phyloP scores from a whole-genome alignment of 92 coral and sea anemone species.

The Palythoa heliodiscus region DNA sequence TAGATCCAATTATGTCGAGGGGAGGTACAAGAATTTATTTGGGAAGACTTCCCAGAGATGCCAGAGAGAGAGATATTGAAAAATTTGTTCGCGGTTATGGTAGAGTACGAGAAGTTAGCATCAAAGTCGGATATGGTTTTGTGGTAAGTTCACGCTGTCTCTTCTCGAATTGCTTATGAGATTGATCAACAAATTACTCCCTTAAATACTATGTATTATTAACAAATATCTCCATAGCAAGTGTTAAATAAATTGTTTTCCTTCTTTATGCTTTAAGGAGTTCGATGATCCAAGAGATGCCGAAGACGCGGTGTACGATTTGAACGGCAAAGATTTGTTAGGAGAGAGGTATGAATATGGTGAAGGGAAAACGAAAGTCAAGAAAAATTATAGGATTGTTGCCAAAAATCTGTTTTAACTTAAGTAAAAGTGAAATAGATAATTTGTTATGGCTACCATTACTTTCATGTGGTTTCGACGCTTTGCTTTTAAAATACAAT shows the following conservation, averaged over 20 bases:
- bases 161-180: not conserved
- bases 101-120: slow-evolving; percentile 86
- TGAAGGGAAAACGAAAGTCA: too few relatives aligned
- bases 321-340: slow-evolving; percentile 92
- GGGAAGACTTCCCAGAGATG: slow-evolving; percentile 91
- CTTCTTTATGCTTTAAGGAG: slow-evolving; percentile 60
- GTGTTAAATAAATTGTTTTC: not conserved
- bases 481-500: too few relatives aligned
- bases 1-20: slow-evolving; percentile 74
- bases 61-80: slow-evolving; percentile 92
- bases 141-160: slow-evolving; percentile 74
- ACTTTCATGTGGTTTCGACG: too few relatives aligned
- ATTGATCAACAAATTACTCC: too few relatives aligned
- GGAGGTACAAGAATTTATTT: slow-evolving; percentile 95
- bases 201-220: not conserved
- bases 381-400: too few relatives aligned
- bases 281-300: slow-evolving; percentile 94
- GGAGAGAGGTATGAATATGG: slow-evolving; percentile 82
- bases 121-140: slow-evolving; percentile 97
- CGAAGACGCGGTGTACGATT: slow-evolving; percentile 92
- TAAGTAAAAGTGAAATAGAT: too few relatives aligned
- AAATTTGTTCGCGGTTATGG: slow-evolving; percentile 94
- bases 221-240: not conserved
- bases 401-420: too few relatives aligned
- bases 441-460: too few relatives aligned